phyloP scores from a whole-genome alignment of 1,140 invertebrate genomes.

The Muscidifurax raptorellus region DNA sequence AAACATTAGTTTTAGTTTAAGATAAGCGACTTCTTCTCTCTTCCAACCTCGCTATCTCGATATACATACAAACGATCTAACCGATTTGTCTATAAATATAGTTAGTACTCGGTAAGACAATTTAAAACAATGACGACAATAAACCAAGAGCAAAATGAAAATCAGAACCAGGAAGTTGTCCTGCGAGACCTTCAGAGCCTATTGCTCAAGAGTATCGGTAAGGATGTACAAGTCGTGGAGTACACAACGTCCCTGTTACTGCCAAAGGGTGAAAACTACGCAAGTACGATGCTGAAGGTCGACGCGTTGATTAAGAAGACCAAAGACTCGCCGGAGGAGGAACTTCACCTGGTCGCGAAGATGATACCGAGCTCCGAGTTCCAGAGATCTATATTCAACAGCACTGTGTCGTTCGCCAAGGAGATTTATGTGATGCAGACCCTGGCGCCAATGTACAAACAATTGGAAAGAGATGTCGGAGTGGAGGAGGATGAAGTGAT shows the following conservation, averaged over 20 bases:
- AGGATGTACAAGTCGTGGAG: neutral
- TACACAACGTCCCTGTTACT: neutral
- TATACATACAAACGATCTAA: too few relatives aligned
- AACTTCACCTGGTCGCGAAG: constrained; percentile 23
- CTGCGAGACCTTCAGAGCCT: constrained; percentile 1
- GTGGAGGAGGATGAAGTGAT: neutral
- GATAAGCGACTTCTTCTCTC: too few relatives aligned
- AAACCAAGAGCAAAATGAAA: too few relatives aligned
- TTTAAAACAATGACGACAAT: too few relatives aligned
- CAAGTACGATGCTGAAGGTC: constrained; percentile 20
- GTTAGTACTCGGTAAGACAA: too few relatives aligned
- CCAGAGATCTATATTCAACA: neutral
- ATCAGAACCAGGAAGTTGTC: neutral
- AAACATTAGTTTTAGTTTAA: too few relatives aligned
- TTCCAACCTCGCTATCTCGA: too few relatives aligned
- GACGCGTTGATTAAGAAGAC: neutral
- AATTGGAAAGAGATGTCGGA: neutral
- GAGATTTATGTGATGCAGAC: constrained; percentile 33
- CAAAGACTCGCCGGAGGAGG: neutral
- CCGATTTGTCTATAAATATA: too few relatives aligned
- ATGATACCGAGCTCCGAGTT: constrained; percentile 1
- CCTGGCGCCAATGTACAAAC: neutral
- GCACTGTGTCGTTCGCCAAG: neutral
- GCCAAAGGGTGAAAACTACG: constrained; percentile 31
- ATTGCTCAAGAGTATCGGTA: neutral